phyloP scores from a whole-genome alignment of 2,113 vertebrate species.

The Protomyctophum bolini region DNA sequence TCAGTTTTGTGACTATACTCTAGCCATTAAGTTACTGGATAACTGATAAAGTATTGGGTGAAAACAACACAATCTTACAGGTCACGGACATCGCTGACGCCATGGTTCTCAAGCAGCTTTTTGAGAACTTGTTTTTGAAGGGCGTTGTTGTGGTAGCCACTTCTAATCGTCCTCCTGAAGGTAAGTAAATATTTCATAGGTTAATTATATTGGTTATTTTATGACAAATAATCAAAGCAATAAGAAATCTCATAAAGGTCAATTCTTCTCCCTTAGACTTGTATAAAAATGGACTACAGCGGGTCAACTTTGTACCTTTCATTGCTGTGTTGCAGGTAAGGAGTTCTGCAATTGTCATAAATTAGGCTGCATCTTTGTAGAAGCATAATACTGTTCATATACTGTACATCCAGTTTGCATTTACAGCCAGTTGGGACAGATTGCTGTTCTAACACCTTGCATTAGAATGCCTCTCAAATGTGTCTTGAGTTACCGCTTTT shows the following conservation, averaged over 20 bases:
- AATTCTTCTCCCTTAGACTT: slow-evolving; percentile 87
- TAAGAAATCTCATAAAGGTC: background rate
- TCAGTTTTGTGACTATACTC: background rate
- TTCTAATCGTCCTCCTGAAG: slow-evolving; percentile 93
- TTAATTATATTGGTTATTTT: background rate
- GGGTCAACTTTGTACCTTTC: slow-evolving; percentile 97
- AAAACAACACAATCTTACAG: slow-evolving; percentile 72
- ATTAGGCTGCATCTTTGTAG: too few species aligned
- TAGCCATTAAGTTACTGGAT: background rate
- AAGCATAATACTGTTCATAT: too few species aligned
- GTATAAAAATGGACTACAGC: slow-evolving; percentile 98
- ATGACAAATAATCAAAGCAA: background rate
- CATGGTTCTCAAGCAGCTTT: slow-evolving; percentile 99
- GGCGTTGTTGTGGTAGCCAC: slow-evolving; percentile 97
- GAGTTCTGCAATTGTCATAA: background rate
- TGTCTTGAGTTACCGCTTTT: too few species aligned
- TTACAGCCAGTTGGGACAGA: too few species aligned
- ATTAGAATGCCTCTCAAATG: too few species aligned
- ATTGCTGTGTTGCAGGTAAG: slow-evolving; percentile 95
- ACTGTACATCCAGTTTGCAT: too few species aligned
- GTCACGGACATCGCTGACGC: slow-evolving; percentile 99
- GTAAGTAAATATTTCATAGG: slow-evolving; percentile 40
- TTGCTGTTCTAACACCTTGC: too few species aligned
- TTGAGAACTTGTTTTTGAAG: slow-evolving; percentile 96
- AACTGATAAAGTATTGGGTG: background rate